Evolutionary conservation across 2,113 vertebrate genomes (phyloP).

Genomic region (Sylvietta virens): DNA sequence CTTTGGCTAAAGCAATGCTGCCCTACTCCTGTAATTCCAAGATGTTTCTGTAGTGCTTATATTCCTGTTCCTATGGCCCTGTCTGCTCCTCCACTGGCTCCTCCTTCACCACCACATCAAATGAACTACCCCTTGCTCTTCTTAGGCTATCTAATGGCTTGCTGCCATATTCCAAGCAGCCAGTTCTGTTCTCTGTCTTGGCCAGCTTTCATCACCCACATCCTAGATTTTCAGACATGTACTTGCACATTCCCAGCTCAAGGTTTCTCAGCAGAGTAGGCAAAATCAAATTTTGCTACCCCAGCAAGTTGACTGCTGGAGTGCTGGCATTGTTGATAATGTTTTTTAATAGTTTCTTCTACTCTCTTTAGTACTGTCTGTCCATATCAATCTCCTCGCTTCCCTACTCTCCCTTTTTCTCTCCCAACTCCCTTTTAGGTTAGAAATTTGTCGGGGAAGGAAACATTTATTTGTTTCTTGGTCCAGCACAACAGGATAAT

Average conservation of each 20-base stretch:
- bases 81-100: background rate
- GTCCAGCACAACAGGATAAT: background rate
- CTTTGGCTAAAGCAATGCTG: background rate
- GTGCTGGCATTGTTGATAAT: background rate
- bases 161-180: background rate
- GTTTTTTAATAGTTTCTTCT: background rate
- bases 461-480: background rate
- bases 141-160: background rate
- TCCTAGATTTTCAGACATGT: slow-evolving; percentile 21
- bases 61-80: background rate
- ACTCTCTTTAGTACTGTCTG: background rate
- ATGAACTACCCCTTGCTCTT: background rate
- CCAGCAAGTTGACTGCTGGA: background rate
- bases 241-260: slow-evolving; percentile 13
- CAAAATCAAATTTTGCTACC: slow-evolving; percentile 20
- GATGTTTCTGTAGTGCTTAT: background rate
- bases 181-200: background rate
- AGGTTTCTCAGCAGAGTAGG: slow-evolving; percentile 29
- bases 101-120: background rate
- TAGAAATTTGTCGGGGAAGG: background rate
- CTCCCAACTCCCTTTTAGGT: background rate
- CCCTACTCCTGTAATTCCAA: background rate
- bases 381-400: background rate
- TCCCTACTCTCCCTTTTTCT: rapidly evolving
- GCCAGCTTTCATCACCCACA: slow-evolving; percentile 7